Evolutionary conservation across 2,888 invertebrate genomes (phyloP), one percentile per base, ranked within the genome.

Genomic region (Cheilosia soror): DNA sequence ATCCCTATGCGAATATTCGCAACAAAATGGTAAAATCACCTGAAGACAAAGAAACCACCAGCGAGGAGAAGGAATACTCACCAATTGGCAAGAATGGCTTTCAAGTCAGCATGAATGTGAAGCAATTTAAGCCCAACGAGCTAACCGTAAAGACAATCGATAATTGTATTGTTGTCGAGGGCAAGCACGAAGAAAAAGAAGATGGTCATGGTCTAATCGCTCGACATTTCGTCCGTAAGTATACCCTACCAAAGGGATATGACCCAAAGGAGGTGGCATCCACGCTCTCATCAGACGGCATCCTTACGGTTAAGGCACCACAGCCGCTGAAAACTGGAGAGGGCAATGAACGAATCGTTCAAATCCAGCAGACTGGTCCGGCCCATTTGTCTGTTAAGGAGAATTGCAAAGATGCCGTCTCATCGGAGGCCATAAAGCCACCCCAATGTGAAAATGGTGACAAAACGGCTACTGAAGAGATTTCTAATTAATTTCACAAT

Each of bases 281-380:
- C 76, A 95, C 95, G 4, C 92, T 97, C 37, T 96, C 97, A 6
- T 95, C 96, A 0, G 97, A 97, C 89, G 97, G 97, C 1, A 95
- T 97, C 55, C 93, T 97, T 44, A 96, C 96, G 0, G 94, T 97
- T 66, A 94, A 94, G 7, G 96, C 95, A 0, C 96, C 96, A 0
- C 93, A 93, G 71, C 92, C 92, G 33, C 87, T 88, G 47, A 87
- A 87, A 66, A 68, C 75, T 6, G 87, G 84, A 47, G 89, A 91
- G 87, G 89, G 89, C 7, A 92, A 93, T 0, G 95, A 94, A 81
- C 92, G 95, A 63, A 89, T 93, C 0, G 92, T 95, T 5, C 94
- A 94, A 33, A 94, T 95, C 79, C 93, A 94, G 27, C 94, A 94
- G 42, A 95, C 95, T 5, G 95, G 95, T n/a, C 94, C 94, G 0